Conservation (phyloP, 1,140 invertebrate species). For the Akabosia matsudoensis region DNA sequence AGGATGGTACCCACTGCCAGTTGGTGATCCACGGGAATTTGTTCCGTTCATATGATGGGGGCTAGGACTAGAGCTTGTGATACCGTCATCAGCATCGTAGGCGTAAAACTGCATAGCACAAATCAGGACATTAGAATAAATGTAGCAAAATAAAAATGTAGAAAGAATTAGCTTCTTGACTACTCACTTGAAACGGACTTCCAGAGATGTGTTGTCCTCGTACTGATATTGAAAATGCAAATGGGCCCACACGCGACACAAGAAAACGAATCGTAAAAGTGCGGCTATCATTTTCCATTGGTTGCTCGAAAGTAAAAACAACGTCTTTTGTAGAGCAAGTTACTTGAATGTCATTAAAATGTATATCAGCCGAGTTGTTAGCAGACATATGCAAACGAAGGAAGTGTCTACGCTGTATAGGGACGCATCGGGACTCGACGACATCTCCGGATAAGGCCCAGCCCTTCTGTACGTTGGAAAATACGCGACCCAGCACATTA, state of each 20-base stretch:
- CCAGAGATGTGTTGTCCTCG: conserved; percentile 43
- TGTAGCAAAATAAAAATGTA: not conserved
- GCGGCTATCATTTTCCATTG: conserved; percentile 37
- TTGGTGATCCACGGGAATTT: not conserved
- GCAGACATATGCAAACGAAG: conserved; percentile 42
- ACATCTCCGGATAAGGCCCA: conserved; percentile 45
- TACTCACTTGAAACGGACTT: conserved; percentile 42
- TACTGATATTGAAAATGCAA: conserved; percentile 37
- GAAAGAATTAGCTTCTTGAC: not conserved
- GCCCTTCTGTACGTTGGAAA: conserved; percentile 42
- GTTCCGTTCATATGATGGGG: conserved; percentile 31
- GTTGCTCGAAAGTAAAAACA: conserved; percentile 43
- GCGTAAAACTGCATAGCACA: conserved; percentile 40
- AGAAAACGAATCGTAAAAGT: conserved; percentile 45
- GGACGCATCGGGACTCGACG: conserved; percentile 43
- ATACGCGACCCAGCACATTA: conserved; percentile 34
- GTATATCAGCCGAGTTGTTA: conserved; percentile 34
- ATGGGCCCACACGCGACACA: conserved; percentile 40
- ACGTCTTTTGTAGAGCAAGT: conserved; percentile 42
- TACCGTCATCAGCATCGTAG: conserved; percentile 41
- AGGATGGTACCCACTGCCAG: not conserved
- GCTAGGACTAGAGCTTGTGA: conserved; percentile 36
- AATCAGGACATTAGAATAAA: not conserved
- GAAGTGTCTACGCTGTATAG: conserved; percentile 42
- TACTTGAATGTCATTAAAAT: conserved; percentile 40